phyloP scores from a whole-genome alignment of 2,888 invertebrate genomes.

The Callyntrura guangdongensis region DNA sequence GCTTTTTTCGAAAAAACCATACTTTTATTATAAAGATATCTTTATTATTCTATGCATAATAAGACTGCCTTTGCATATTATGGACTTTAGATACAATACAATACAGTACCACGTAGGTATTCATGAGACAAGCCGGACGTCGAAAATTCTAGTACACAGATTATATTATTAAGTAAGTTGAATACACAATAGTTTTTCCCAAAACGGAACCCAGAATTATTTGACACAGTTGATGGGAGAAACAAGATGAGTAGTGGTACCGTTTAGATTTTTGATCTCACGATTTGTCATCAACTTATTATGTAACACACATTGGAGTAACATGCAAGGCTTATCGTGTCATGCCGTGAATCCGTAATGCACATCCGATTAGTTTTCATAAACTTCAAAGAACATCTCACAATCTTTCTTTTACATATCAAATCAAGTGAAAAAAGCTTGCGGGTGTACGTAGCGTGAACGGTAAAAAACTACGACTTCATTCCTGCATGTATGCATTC shows the following conservation, averaged over 20 bases:
- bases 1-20: too few species aligned
- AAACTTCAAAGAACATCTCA: not conserved
- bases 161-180: too few species aligned
- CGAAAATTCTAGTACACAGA: too few species aligned
- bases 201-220: not conserved
- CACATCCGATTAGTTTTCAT: slow-evolving; percentile 12
- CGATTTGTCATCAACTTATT: slow-evolving; percentile 46
- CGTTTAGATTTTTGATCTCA: slow-evolving; percentile 57
- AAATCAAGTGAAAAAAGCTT: not conserved
- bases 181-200: not conserved
- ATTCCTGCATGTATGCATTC: not conserved
- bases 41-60: too few species aligned
- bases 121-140: too few species aligned
- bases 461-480: too few species aligned
- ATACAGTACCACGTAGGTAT: too few species aligned
- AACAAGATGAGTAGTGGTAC: slow-evolving; percentile 22
- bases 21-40: too few species aligned
- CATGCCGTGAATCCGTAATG: slow-evolving; percentile 30
- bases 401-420: not conserved
- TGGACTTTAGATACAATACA: too few species aligned
- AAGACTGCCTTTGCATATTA: too few species aligned
- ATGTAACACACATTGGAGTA: slow-evolving; percentile 6
- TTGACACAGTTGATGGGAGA: not conserved
- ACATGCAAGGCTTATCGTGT: not conserved
- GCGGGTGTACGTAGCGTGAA: not conserved